Evolutionary conservation across 1,140 invertebrate genomes (phyloP).

Genomic region (Trichonephila clavata): DNA sequence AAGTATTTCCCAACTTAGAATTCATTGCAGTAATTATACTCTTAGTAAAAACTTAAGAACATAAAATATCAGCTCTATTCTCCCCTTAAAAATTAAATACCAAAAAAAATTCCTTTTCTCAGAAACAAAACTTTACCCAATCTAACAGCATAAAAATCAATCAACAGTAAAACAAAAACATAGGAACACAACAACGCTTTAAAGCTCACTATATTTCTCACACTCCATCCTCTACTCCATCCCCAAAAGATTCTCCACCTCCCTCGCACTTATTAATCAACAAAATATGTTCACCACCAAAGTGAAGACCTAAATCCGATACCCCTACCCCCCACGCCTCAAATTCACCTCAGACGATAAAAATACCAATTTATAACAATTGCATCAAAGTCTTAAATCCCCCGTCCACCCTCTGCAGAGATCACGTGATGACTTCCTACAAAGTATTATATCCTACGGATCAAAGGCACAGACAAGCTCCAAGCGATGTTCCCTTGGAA

Average conservation of each 20-base stretch:
- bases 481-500: constrained; percentile 15
- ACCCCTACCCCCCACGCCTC: background rate
- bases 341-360: constrained; percentile 3
- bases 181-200: too few species aligned
- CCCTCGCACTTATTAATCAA: background rate
- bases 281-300: background rate
- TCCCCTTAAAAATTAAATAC: too few species aligned
- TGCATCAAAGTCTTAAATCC: constrained; percentile 35
- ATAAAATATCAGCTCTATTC: too few species aligned
- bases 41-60: too few species aligned
- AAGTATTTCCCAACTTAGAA: too few species aligned
- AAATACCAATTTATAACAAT: constrained; percentile 49
- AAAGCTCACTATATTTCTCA: background rate
- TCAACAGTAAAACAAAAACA: too few species aligned
- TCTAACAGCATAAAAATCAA: too few species aligned
- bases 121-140: too few species aligned
- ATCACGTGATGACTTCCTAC: constrained; percentile 33
- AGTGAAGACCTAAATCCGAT: background rate
- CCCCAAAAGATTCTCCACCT: background rate
- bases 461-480: background rate
- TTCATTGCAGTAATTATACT: too few species aligned
- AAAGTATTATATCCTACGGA: constrained; percentile 7
- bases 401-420: background rate
- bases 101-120: too few species aligned
- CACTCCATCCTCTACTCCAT: background rate